Evolutionary conservation across 1,140 invertebrate genomes (phyloP).

Genomic region (Stegodyphus dumicola): DNA sequence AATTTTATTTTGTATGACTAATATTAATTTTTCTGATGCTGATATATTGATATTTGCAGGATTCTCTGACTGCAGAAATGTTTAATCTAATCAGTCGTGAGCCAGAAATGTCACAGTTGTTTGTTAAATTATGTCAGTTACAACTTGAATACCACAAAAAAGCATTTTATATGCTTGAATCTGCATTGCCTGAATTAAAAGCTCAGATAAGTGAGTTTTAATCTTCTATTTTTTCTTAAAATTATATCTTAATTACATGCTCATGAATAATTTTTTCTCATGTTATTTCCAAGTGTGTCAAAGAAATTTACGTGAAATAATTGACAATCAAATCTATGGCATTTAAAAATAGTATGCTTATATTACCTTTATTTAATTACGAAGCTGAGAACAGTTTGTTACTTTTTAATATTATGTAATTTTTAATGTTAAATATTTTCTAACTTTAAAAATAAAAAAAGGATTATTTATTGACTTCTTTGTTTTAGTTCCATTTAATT

Average conservation of each 20-base stretch:
- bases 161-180: slow-evolving; percentile 79
- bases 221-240: neutral
- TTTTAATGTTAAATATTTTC: too few relatives aligned
- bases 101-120: slow-evolving; percentile 82
- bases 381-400: too few relatives aligned
- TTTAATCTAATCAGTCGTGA: slow-evolving; percentile 88
- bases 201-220: slow-evolving; percentile 45
- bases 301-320: too few relatives aligned
- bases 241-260: neutral
- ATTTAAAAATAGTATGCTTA: too few relatives aligned
- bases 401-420: too few relatives aligned
- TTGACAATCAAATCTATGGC: too few relatives aligned
- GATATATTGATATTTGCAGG: slow-evolving; percentile 69
- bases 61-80: slow-evolving; percentile 89
- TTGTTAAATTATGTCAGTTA: slow-evolving; percentile 86
- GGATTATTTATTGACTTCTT: too few relatives aligned
- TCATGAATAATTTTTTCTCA: too few relatives aligned
- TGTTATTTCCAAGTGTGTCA: too few relatives aligned
- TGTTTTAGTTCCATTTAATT: too few relatives aligned
- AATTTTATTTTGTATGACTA: neutral
- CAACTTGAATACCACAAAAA: slow-evolving; percentile 85
- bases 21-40: neutral
- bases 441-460: too few relatives aligned
- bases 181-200: slow-evolving; percentile 75
- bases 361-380: too few relatives aligned